Conservation (phyloP, 2,113 vertebrate genomes). For the Cathartes aura region DNA sequence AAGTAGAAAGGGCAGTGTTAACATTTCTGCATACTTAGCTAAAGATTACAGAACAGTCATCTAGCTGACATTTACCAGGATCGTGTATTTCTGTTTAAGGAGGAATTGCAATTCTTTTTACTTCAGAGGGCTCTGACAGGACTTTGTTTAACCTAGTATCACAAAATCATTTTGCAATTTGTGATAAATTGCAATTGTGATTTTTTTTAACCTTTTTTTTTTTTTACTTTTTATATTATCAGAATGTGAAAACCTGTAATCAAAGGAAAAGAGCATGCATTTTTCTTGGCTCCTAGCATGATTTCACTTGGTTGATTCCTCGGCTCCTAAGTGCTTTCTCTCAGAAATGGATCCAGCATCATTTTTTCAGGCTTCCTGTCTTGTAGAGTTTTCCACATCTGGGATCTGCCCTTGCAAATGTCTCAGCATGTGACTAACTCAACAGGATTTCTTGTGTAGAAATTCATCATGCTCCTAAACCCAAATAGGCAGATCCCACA, state of each 20-base stretch:
- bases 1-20: slow-evolving; percentile 39
- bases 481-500: not conserved
- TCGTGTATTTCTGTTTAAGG: not conserved
- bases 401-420: not conserved
- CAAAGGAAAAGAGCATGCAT: not conserved
- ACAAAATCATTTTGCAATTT: not conserved
- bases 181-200: not conserved
- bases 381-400: not conserved
- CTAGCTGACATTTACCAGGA: slow-evolving; percentile 19
- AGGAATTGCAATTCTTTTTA: not conserved
- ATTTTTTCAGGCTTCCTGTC: not conserved
- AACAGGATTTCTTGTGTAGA: not conserved
- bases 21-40: slow-evolving; percentile 32
- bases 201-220: not conserved
- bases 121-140: not conserved
- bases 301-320: not conserved
- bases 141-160: not conserved
- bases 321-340: not conserved
- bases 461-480: not conserved
- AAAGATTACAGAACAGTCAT: slow-evolving; percentile 13
- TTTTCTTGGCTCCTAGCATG: not conserved
- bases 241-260: not conserved
- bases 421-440: not conserved
- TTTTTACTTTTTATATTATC: not conserved
- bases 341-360: not conserved